Evolutionary conservation across 2,888 invertebrate genomes (phyloP), one percentile per base, ranked within the genome.

Genomic region (Gonocerus acuteangulatus): DNA sequence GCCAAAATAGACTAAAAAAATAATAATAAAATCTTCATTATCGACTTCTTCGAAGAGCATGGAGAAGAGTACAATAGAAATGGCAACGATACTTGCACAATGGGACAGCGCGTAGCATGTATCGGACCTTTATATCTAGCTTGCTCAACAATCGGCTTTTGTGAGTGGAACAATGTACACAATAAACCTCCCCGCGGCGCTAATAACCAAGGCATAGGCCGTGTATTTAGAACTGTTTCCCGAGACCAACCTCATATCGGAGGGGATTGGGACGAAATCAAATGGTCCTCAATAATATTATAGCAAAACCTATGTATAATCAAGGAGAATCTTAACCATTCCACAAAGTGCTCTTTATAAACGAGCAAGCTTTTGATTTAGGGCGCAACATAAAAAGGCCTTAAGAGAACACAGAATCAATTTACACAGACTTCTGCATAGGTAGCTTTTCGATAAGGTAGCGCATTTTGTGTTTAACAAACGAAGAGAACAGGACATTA

Each of bases 21-120:
- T 48, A 32, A 51, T 51, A 51, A 51, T 51, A 51, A 51, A 51
- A 51, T 51, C 19, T 32, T 13, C 51, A 51, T 51, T 51, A 51
- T 51, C 36, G 18, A 18, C 13, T 51, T 51, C 51, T 32, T 27
- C 32, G 51, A 51, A 51, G 51, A 27, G 16, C 4, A 27, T 27
- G 16, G n/a, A 18, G n/a, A n/a, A 19, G 11, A 2, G 34, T n/a
- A 51, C 51, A 51, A 51, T 34, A 36, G 51, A 51, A 51, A 51
- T 51, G 51, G 51, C 51, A 19, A 34, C 1, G 34, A 36, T 34
- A 18, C 19, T 32, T 7, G 19, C 32, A 51, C 51, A 51, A 51
- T 51, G 36, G 48, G 51, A 34, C 16, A 18, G 27, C 27, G 49
- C 13, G 34, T 49, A 34, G 27, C 36, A 18, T 19, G 32, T 51